Evolutionary conservation across 2,888 invertebrate species (phyloP), one percentile per base, ranked within the genome.

Genomic region (Amiota communis): DNA sequence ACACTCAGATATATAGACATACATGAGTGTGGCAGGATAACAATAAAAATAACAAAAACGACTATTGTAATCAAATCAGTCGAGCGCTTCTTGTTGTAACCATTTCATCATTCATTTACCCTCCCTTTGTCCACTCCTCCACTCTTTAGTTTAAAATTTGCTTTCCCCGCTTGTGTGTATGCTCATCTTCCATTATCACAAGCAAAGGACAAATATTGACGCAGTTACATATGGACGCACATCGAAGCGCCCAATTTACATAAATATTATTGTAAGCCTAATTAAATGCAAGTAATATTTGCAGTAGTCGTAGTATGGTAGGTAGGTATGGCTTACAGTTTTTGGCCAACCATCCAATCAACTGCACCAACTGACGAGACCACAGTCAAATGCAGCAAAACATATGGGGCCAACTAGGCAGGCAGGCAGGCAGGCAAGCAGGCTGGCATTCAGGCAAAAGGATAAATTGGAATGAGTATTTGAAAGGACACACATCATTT

Each of bases 231-330:
- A 53, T 68, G 67, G 67, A 23, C 51, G 51, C 67, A 63, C 73
- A 61, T 15, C 23, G 48, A 47, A 80, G 79, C 74, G 72, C 80
- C 77, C 78, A 84, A 83, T 83, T 85, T 83, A 83, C 83, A 83
- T 84, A 86, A 86, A 86, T 86, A 86, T 86, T 86, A 81, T 85
- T 86, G 82, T 79, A 86, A 85, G 84, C 84, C 86, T 86, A 86
- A 86, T 86, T 86, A 86, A 86, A 84, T 81, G 84, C 81, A 81
- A 86, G 81, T 82, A 84, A 80, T 83, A 79, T 36, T 56, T n/a
- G n/a, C n/a, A n/a, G 53, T 13, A 20, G 53, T 23, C 23, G 23
- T 64, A 36, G 36, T n/a, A n/a, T n/a, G n/a, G n/a, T n/a, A n/a
- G n/a, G n/a, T 64, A 51, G 36, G 69, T 69, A 53, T 69, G 56